Base-by-base conservation (phyloP, 1,140 invertebrate species). In the Nebria ingens region DNA sequence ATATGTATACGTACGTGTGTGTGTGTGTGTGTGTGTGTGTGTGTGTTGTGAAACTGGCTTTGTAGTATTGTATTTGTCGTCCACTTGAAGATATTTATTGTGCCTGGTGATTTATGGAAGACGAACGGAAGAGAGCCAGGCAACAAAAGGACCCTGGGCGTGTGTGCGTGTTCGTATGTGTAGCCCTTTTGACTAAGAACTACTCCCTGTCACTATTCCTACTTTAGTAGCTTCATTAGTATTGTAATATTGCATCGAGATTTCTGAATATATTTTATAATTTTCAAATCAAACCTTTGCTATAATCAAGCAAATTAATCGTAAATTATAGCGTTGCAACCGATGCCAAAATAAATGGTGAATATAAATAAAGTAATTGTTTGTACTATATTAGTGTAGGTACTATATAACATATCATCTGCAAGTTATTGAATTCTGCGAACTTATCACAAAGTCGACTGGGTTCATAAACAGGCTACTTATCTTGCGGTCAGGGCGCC, bases 71-170 rank as follows among this genome's bases (percentile, higher is more conserved):
- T 61, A 55, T 64, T 64, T 64, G 62, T 64, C 62, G 62, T 64
- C 62, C 62, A 64, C 62, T 64, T 61, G 60, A 51, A 62, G 61
- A 64, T 64, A 64, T 64, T 64, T 64, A 64, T 64, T 62, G 61
- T 62, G 53, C 50, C 53, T 25, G 42, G 56, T 61, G 62, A 64
- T 64, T 64, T 64, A 64, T 64, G 56, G 40, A 45, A 45, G 40
- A 45, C 9, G 40, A 45, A 45, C 40, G 6, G 17, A 17, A 45
- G 40, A 17, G 15, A 3, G 9, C 3, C 40, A 17, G 9, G 6
- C 17, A 45, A 45, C 40, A 45, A 45, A 45, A 45, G 25, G 40
- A 45, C 40, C 17, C 6, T 45, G 40, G 40, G 4, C 3, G 6
- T 17, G 40, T 9, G 9, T 3, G n/a, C 6, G 25, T 34, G 25